These are phyloP conservation scores for Novumbra hubbsi DNA, from an alignment of 2,797 vertebrate species.

Conservation along the genomic window DNA sequence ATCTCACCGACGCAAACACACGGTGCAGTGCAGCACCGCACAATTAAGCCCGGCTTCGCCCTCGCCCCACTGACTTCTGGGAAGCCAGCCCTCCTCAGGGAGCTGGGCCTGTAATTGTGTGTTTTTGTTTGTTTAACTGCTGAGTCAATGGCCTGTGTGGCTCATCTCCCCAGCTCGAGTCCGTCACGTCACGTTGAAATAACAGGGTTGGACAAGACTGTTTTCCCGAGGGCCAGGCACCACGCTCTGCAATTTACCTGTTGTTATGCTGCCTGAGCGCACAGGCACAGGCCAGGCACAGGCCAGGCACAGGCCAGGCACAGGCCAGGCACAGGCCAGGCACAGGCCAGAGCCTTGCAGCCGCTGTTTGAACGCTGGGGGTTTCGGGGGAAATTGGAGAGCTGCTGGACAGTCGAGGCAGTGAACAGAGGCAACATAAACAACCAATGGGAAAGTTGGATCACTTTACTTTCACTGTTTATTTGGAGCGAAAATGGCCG, in stretches of 20 bases:
- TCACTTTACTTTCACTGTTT: too few relatives aligned
- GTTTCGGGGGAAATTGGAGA: not conserved
- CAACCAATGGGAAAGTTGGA: not conserved
- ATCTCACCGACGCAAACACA: not conserved
- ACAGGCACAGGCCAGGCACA: too few relatives aligned
- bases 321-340: too few relatives aligned
- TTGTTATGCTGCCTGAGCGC: not conserved
- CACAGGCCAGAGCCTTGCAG: not conserved
- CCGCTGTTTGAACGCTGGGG: not conserved
- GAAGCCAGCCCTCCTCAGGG: not conserved
- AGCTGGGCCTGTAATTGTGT: constrained; percentile 3
- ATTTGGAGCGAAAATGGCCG: too few relatives aligned
- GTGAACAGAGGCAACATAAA: not conserved
- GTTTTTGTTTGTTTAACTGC: not conserved
- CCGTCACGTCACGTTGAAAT: not conserved
- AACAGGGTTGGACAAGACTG: not conserved
- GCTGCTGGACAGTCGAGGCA: not conserved
- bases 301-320: too few relatives aligned
- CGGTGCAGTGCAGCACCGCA: not conserved
- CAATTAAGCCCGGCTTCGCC: not conserved
- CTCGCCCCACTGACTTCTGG: not conserved
- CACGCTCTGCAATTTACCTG: not conserved
- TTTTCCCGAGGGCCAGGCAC: not conserved
- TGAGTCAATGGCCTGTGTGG: not conserved
- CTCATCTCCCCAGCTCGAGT: not conserved